Evolutionary conservation across 2,888 invertebrate genomes (phyloP).

Genomic region (Apotomis capreana): DNA sequence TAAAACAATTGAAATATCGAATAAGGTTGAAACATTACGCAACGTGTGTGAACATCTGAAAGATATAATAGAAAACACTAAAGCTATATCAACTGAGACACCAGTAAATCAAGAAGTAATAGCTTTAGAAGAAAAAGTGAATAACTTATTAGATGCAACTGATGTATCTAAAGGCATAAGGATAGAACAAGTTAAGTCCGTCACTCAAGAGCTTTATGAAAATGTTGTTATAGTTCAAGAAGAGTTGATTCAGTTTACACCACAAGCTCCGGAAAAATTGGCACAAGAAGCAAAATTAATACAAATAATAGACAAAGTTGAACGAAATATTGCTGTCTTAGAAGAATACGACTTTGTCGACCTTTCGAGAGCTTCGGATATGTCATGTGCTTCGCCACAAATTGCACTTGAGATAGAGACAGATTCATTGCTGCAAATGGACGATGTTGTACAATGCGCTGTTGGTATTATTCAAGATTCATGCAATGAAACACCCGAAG

Average conservation of each 20-base stretch:
- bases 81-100: constrained; percentile 43
- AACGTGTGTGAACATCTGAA: constrained; percentile 63
- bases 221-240: constrained; percentile 65
- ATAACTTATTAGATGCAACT: constrained; percentile 61
- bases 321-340: constrained; percentile 68
- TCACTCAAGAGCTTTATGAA: constrained; percentile 65
- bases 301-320: constrained; percentile 65
- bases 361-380: constrained; percentile 63
- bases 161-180: constrained; percentile 61
- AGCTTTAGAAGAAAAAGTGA: constrained; percentile 56
- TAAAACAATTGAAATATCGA: constrained; percentile 66
- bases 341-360: constrained; percentile 72
- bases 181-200: constrained; percentile 61
- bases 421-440: constrained; percentile 61
- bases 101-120: constrained; percentile 50
- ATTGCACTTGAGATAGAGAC: constrained; percentile 61
- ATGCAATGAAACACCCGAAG: constrained; percentile 54
- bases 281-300: constrained; percentile 66
- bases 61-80: constrained; percentile 56
- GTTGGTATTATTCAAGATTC: constrained; percentile 63
- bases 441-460: constrained; percentile 62
- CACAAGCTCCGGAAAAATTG: constrained; percentile 54
- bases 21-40: constrained; percentile 62
- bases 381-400: constrained; percentile 57
- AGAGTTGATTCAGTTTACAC: constrained; percentile 63